Evolutionary conservation across 1,140 invertebrate genomes (phyloP).

Genomic region (Aplysia californica): DNA sequence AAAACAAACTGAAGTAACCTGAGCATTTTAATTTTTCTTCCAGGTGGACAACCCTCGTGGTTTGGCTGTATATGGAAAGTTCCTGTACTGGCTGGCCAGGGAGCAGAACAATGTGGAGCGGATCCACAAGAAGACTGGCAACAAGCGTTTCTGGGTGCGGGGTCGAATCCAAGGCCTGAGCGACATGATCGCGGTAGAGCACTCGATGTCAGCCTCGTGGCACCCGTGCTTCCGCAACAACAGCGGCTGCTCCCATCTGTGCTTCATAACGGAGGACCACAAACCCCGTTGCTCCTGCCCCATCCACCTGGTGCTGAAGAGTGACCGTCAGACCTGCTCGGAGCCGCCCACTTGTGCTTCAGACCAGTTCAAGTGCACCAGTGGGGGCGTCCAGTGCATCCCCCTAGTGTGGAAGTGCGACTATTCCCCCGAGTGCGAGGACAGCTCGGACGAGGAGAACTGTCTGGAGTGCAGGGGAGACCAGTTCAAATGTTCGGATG

Average conservation of each 20-base stretch:
- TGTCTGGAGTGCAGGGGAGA: slow-evolving; percentile 80
- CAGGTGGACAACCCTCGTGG: slow-evolving; percentile 91
- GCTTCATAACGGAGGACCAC: slow-evolving; percentile 75
- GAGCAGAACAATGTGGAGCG: slow-evolving; percentile 76
- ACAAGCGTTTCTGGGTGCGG: slow-evolving; percentile 50
- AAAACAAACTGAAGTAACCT: too few species aligned
- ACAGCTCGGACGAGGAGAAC: slow-evolving; percentile 84
- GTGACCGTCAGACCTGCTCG: slow-evolving; percentile 55
- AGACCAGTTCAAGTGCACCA: slow-evolving; percentile 65
- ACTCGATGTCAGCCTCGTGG: slow-evolving; percentile 43
- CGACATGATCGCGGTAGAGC: slow-evolving; percentile 72
- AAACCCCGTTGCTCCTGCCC: slow-evolving; percentile 62
- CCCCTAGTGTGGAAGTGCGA: slow-evolving; percentile 70
- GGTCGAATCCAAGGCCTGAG: slow-evolving; percentile 72
- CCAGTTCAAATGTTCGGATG: slow-evolving; percentile 54
- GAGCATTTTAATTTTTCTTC: too few species aligned
- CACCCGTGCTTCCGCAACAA: slow-evolving; percentile 58
- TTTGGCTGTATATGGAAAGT: slow-evolving; percentile 90
- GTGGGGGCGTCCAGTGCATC: slow-evolving; percentile 58
- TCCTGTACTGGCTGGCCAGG: slow-evolving; percentile 98
- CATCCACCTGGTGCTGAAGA: slow-evolving; percentile 50
- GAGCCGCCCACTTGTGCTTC: slow-evolving; percentile 62
- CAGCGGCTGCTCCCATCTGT: slow-evolving; percentile 91
- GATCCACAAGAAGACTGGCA: slow-evolving; percentile 54
- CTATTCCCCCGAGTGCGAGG: slow-evolving; percentile 77